A percentile compares a stretch with the other conserved stretches of the same genome.
These are phyloP conservation scores for Oriolus oriolus DNA, from an alignment of 2,113 vertebrate genomes.

Conservation along the genomic window DNA sequence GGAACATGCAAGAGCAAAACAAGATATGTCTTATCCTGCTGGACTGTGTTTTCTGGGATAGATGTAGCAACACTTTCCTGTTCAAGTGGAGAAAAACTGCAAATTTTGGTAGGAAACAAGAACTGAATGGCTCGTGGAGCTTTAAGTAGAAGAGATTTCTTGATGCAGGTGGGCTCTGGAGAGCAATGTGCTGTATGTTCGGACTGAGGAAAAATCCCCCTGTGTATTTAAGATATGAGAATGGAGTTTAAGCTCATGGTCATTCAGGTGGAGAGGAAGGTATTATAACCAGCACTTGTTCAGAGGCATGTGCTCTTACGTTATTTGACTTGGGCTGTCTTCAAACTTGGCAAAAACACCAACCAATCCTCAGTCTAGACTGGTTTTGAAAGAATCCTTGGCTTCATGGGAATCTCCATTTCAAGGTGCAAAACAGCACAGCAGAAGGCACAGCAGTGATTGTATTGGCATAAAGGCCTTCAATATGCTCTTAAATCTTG, in stretches of 20 bases:
- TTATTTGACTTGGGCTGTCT: neutral
- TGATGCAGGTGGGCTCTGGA: neutral
- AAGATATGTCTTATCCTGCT: neutral
- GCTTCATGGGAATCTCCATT: neutral
- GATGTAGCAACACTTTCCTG: fast-evolving
- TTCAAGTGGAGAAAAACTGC: neutral
- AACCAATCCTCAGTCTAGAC: neutral
- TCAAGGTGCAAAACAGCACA: neutral
- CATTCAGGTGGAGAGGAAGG: neutral
- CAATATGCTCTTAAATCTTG: fast-evolving
- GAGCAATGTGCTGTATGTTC: neutral
- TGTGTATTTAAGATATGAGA: neutral
- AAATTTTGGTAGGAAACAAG: neutral
- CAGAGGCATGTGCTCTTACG: neutral
- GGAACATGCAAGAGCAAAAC: neutral
- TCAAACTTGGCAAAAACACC: neutral
- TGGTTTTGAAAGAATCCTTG: neutral
- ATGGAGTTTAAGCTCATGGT: neutral
- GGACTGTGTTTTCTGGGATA: neutral
- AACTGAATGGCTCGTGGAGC: neutral
- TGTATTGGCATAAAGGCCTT: neutral
- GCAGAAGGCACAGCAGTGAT: neutral
- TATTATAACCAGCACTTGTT: neutral
- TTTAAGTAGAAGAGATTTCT: neutral
- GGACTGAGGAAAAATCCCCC: neutral